A percentile compares a stretch with the other conserved stretches of the same genome.
phyloP scores from a whole-genome alignment of 1,140 invertebrate genomes.

The Brachionus calyciflorus region DNA sequence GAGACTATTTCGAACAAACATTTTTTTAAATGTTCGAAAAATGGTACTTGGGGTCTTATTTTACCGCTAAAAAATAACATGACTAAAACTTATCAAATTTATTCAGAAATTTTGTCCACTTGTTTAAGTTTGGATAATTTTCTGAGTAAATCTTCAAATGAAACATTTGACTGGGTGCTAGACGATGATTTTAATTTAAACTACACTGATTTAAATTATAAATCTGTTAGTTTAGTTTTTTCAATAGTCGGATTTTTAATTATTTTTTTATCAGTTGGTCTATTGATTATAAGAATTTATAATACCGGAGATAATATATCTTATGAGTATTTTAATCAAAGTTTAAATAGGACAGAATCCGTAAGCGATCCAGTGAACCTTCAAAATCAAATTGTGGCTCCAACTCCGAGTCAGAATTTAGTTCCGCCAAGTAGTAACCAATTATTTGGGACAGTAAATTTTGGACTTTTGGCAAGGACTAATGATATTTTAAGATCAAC shows the following conservation, averaged over 20 bases:
- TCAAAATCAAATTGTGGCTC: background rate
- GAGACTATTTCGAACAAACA: background rate
- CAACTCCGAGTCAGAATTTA: no score
- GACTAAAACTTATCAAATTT: background rate
- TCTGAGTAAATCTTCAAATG: background rate
- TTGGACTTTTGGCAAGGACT: background rate
- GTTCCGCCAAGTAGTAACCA: background rate
- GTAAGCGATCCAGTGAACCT: background rate
- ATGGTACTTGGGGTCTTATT: constrained; percentile 1
- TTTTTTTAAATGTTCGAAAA: background rate
- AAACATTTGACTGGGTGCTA: no score
- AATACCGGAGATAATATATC: no score
- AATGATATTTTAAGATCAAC: background rate
- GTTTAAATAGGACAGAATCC: no score
- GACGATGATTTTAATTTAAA: background rate
- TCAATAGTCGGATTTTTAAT: constrained; percentile 1
- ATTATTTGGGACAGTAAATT: background rate
- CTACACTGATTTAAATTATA: background rate
- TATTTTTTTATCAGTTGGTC: background rate
- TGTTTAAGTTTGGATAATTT: background rate
- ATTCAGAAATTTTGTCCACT: background rate
- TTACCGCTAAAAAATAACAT: no score
- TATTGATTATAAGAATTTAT: background rate
- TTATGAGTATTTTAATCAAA: background rate
- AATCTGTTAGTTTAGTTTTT: background rate